A percentile compares a stretch with the other conserved stretches of the same genome.
Conservation (phyloP, 2,113 vertebrate genomes). For the Ictalurus furcatus region DNA sequence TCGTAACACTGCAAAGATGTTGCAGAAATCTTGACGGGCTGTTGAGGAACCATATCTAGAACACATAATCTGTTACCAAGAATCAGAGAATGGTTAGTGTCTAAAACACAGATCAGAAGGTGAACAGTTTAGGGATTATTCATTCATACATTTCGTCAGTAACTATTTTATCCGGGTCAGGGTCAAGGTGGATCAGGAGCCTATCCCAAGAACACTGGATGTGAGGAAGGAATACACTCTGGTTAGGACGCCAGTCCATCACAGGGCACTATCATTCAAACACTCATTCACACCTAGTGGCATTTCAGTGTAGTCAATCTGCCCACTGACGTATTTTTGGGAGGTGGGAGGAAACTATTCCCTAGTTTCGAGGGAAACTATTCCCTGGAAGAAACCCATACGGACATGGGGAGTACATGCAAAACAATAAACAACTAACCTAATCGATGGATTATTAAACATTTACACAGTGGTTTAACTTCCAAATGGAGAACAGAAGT, state of each 20-base stretch:
- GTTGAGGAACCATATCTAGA: neutral
- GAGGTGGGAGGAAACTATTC: neutral
- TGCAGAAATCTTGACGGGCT: neutral
- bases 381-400: neutral
- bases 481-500: neutral
- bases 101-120: neutral
- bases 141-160: neutral
- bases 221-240: neutral
- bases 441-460: neutral
- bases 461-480: neutral
- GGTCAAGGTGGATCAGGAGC: neutral
- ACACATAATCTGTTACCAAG: neutral
- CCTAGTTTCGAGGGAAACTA: no score
- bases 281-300: neutral
- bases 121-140: neutral
- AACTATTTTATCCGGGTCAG: neutral
- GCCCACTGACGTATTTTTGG: neutral
- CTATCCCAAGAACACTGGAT: neutral
- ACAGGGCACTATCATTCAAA: neutral
- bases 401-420: neutral
- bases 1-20: neutral
- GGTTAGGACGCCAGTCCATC: neutral
- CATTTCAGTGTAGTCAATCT: neutral
- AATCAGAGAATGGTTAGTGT: neutral
- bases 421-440: neutral